These are phyloP conservation scores for Anoplopoma fimbria DNA, from an alignment of 2,113 vertebrate species.

Conservation along the genomic window DNA sequence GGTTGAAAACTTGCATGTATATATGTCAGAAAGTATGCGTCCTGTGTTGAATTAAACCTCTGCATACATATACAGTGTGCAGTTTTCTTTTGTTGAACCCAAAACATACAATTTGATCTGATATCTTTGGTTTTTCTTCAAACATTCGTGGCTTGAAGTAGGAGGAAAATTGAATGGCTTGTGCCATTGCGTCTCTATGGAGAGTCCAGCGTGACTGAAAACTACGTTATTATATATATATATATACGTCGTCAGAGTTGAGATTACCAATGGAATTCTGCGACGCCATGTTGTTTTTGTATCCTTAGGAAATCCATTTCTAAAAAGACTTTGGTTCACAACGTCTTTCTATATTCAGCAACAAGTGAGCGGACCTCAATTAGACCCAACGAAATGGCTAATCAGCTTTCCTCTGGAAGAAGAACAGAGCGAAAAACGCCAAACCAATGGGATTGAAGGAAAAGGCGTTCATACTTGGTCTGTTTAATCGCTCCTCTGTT, in stretches of 20 bases:
- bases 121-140: too few species aligned
- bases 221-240: too few species aligned
- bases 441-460: slow-evolving; percentile 27
- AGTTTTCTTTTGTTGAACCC: too few species aligned
- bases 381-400: slow-evolving; percentile 33
- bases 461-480: slow-evolving; percentile 12
- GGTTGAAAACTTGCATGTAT: too few species aligned
- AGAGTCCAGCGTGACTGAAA: too few species aligned
- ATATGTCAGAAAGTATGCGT: too few species aligned
- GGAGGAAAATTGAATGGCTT: too few species aligned
- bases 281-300: not conserved
- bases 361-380: slow-evolving; percentile 31
- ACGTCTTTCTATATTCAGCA: not conserved
- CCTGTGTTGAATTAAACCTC: too few species aligned
- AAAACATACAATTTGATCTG: too few species aligned
- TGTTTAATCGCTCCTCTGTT: slow-evolving; percentile 32
- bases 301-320: not conserved
- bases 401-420: slow-evolving; percentile 41
- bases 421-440: slow-evolving; percentile 6
- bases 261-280: not conserved
- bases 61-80: too few species aligned
- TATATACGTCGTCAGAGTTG: not conserved
- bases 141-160: too few species aligned
- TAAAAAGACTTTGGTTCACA: not conserved
- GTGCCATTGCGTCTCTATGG: too few species aligned